Conservation (phyloP, 1,140 invertebrate genomes). For the Sycophaga agraensis region DNA sequence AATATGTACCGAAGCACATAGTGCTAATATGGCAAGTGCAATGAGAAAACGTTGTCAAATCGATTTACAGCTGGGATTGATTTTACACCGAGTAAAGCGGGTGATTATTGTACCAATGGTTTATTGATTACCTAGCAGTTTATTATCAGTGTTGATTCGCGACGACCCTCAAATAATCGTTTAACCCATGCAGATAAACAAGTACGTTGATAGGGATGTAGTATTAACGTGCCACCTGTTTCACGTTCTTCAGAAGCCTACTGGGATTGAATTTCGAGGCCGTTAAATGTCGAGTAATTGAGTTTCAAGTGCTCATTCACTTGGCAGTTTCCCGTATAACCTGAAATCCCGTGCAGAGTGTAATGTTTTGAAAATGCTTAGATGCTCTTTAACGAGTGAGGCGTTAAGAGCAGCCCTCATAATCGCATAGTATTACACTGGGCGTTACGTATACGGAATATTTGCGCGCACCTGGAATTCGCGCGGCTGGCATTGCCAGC, state of each 20-base stretch:
- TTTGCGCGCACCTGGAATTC: too few species aligned
- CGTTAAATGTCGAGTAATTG: constrained; percentile 28
- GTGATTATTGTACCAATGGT: constrained; percentile 11
- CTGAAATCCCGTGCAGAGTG: neutral
- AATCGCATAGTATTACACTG: too few species aligned
- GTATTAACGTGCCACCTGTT: constrained; percentile 29
- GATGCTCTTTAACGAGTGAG: too few species aligned
- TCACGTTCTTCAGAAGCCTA: constrained; percentile 26
- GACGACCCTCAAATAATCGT: constrained; percentile 12
- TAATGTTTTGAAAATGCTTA: neutral
- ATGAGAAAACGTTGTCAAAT: too few species aligned
- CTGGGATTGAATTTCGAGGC: constrained; percentile 27
- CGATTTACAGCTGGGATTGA: too few species aligned
- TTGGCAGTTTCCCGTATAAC: neutral
- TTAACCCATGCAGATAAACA: constrained; percentile 3
- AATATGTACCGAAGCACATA: too few species aligned
- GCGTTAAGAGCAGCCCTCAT: too few species aligned
- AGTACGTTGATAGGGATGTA: neutral
- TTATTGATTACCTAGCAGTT: constrained; percentile 17
- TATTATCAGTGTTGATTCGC: constrained; percentile 20
- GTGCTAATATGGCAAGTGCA: too few species aligned
- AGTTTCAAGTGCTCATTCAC: constrained; percentile 18
- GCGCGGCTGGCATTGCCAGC: too few species aligned
- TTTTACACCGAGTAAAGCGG: too few species aligned
- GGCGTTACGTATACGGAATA: too few species aligned